Evolutionary conservation across 2,888 invertebrate species (phyloP), one percentile per base, ranked within the genome.

Genomic region (Campopleginae sp.): DNA sequence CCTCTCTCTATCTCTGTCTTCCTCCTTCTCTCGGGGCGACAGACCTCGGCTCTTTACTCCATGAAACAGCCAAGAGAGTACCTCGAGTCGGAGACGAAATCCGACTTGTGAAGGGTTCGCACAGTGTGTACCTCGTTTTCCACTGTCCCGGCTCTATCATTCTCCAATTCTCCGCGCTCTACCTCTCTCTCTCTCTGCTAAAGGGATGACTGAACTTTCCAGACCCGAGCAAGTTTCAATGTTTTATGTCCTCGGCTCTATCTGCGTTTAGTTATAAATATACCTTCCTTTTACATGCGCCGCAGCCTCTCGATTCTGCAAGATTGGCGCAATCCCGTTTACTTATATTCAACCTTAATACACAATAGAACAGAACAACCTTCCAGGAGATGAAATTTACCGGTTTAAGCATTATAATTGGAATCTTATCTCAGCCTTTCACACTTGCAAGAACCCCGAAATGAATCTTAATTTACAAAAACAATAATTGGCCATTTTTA

Each of bases 201-300:
- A 85, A 82, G 79, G 79, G 82, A 85, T 80, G 70, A 85, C 54
- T 66, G 66, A 85, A 84, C 85, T 85, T 79, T 82, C 65, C 71
- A 78, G 79, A 79, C 75, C 79, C 79, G 48, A 12, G 8, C 17
- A 27, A 71, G 71, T 76, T 76, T 82, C 78, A 54, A 23, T 46
- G 51, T 54, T 44, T 54, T 44, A 51, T 44, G 23, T 23, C 23
- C 54, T 12, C 7, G 3, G 58, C 27, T 23, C 10, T 58, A 27
- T 23, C 58, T 58, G 27, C 27, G 27, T 58, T 58, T 58, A 1
- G 27, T 27, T 14, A 23, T 58, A 58, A 27, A 38, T 38, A 72
- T 27, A 63, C 27, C 42, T 38, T n/a, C 42, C 27, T 66, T 66
- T 27, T n/a, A 42, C 65, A 65, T 42, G 3, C 42, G 38, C 12